These are phyloP conservation scores for Crax fasciolata DNA, from an alignment of 2,797 vertebrate species.

Conservation along the genomic window DNA sequence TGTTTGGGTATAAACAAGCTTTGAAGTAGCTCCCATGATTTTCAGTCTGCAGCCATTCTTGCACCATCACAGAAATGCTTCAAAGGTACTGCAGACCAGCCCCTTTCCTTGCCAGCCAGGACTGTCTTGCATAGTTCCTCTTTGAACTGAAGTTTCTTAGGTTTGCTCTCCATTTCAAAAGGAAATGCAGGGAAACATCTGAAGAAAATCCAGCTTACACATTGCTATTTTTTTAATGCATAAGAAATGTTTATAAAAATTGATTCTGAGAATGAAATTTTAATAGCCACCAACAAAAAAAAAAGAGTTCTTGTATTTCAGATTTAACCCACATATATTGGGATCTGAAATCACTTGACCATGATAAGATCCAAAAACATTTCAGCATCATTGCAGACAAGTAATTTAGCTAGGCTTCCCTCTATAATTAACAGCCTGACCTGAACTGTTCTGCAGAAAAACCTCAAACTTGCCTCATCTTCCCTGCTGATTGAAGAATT, in stretches of 20 bases:
- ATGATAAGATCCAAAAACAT: background rate
- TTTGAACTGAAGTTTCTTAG: background rate
- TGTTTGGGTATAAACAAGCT: background rate
- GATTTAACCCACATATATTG: background rate
- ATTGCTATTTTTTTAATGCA: background rate
- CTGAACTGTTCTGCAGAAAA: slow-evolving; percentile 35
- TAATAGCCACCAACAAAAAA: background rate
- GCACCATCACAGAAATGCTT: background rate
- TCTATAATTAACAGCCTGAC: slow-evolving; percentile 54
- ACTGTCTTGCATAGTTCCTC: background rate
- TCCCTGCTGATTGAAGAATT: slow-evolving; percentile 30
- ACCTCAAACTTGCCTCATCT: slow-evolving; percentile 30
- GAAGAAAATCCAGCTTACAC: background rate
- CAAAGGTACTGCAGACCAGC: background rate
- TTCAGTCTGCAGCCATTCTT: background rate
- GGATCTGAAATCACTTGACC: slow-evolving; percentile 13
- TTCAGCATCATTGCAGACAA: background rate
- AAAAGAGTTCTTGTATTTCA: background rate
- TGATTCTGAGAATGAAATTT: slow-evolving; percentile 15
- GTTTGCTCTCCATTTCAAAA: slow-evolving; percentile 8
- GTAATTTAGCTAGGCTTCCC: slow-evolving; percentile 53
- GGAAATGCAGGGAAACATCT: background rate
- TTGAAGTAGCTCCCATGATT: background rate
- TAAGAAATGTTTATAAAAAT: slow-evolving; percentile 9
- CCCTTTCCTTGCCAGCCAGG: background rate